These are phyloP conservation scores for Esox masquinongy DNA, from an alignment of 2,797 vertebrate genomes.

Conservation along the genomic window DNA sequence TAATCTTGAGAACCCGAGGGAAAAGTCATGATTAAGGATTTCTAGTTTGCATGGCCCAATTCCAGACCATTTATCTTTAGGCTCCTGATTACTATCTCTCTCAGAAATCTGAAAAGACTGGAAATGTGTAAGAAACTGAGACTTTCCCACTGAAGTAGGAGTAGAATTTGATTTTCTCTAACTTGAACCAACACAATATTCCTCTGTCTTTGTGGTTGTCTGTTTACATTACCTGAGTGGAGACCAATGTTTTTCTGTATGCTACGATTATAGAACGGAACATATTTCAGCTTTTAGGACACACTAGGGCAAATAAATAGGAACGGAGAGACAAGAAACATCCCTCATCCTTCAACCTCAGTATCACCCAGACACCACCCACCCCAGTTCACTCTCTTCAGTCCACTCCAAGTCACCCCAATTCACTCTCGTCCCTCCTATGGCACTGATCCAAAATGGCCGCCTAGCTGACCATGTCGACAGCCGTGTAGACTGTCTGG, in stretches of 20 bases:
- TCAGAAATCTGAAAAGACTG: neutral
- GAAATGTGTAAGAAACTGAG: neutral
- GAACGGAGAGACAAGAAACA: no score
- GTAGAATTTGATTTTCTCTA: neutral
- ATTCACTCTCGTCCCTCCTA: neutral
- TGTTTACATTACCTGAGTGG: neutral
- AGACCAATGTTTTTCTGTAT: neutral
- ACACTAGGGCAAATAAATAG: neutral
- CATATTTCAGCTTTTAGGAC: neutral
- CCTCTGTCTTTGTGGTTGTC: neutral
- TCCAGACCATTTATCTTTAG: no score
- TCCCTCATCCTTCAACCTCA: neutral
- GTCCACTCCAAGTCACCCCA: slow-evolving; percentile 4
- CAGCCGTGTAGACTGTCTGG: neutral
- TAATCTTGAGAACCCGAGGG: no score
- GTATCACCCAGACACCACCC: neutral
- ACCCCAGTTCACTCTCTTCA: neutral
- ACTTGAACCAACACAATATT: neutral
- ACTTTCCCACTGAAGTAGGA: neutral
- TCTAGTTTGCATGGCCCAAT: no score
- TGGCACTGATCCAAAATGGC: slow-evolving; percentile 9
- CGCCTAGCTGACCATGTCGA: neutral
- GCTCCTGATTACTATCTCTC: no score
- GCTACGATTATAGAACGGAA: neutral
- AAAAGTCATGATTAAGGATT: no score